These are phyloP conservation scores for Orius laevigatus DNA, from an alignment of 1,140 invertebrate species.

Conservation along the genomic window DNA sequence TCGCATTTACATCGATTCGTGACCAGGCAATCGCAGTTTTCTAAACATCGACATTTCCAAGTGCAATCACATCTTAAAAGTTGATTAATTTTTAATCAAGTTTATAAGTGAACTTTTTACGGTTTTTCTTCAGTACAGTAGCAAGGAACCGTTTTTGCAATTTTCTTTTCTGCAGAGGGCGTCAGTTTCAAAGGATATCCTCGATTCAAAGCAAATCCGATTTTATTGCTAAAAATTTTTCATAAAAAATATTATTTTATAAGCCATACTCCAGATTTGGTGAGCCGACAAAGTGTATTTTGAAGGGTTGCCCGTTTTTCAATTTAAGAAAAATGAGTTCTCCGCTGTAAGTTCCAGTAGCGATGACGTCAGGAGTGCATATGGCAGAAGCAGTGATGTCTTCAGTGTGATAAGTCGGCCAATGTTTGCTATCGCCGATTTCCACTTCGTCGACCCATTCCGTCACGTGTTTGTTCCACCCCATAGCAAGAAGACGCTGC, in stretches of 20 bases:
- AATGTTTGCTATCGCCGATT: conserved; percentile 35
- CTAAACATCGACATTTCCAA: no score
- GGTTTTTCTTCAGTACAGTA: no score
- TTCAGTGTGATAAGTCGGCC: conserved; percentile 50
- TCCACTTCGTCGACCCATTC: conserved; percentile 47
- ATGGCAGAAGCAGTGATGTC: conserved; percentile 47
- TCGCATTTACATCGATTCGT: no score
- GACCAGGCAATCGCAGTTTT: no score
- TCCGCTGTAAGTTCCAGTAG: conserved; percentile 50
- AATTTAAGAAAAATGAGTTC: conserved; percentile 62
- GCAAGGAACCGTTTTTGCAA: no score
- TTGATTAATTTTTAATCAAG: no score
- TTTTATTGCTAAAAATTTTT: neutral
- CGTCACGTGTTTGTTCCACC: conserved; percentile 49
- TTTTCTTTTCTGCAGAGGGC: no score
- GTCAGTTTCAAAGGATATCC: no score
- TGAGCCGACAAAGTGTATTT: conserved; percentile 21
- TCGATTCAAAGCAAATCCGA: no score
- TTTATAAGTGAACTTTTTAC: no score
- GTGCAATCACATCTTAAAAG: no score
- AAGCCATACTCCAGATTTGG: conserved; percentile 5
- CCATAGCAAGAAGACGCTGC: conserved; percentile 44
- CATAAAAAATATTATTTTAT: neutral
- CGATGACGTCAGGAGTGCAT: conserved; percentile 40
- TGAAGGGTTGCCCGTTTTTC: conserved; percentile 49